Evolutionary conservation across 1,140 invertebrate species (phyloP), one percentile per base, ranked within the genome.

Genomic region (Glossosoma conforme): DNA sequence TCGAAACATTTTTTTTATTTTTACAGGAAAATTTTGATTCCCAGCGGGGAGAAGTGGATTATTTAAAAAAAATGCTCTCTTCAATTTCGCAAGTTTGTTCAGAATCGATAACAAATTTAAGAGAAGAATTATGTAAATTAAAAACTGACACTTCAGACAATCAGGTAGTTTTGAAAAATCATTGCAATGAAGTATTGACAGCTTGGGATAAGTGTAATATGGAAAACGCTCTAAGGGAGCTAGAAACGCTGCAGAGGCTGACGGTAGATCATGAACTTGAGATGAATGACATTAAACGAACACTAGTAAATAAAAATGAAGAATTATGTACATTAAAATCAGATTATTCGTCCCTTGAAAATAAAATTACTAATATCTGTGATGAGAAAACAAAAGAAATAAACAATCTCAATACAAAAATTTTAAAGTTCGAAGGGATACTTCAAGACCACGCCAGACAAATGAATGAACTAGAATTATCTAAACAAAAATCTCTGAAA

Each of bases 261-360:
- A 77, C 76, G 9, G 69, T 83, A 8, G 80, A 84, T 55, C 82
- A 86, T 59, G 81, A 86, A 60, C 60, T 81, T 25, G 81, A 86
- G 62, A 64, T 86, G 35, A 74, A 75, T 20, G 77, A 79, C 55
- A 67, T 83, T 53, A 79, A 79, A 60, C 75, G 79, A 38, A 45
- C 74, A 4, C 61, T 79, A 0, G 65, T 68, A 33, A 61, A 59
- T 5, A 78, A 77, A 58, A 76, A 80, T 22, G 77, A 84, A n/a
- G 68, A 79, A 48, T 76, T 83, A n/a, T 62, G 65, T 33, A 65
- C 54, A 3, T 38, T 78, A 30, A 75, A 77, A 43, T 56, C 65
- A 37, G 75, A 81, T 6, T 69, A 62, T 22, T 68, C 77, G 25
- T 60, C 63, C 1, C 60, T 63, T 2, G 13, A 76, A 18, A 61